phyloP scores from a whole-genome alignment of 2,888 invertebrate genomes.

The Xestia sexstrigata region DNA sequence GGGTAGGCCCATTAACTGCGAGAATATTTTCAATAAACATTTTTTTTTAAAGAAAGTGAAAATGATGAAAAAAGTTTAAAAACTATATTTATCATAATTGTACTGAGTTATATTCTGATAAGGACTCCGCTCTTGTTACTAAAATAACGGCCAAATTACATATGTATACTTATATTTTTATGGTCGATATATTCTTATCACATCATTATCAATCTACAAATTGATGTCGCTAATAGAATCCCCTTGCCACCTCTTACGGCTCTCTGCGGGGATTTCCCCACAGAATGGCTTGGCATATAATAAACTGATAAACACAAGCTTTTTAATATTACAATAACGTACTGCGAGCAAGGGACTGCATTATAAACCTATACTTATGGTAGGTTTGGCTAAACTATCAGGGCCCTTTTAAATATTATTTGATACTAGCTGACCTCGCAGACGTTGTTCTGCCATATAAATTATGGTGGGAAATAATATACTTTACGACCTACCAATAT shows the following conservation, averaged over 20 bases:
- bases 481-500: too few species aligned
- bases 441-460: too few species aligned
- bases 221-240: background rate
- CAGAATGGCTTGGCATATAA: background rate
- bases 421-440: background rate
- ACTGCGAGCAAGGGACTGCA: background rate
- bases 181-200: background rate
- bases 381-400: background rate
- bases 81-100: background rate
- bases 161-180: background rate
- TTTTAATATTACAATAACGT: background rate
- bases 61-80: background rate
- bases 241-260: background rate
- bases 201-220: slow-evolving; percentile 12
- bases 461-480: too few species aligned
- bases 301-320: background rate
- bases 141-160: background rate
- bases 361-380: too few species aligned
- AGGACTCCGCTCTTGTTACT: background rate
- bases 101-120: background rate
- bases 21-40: background rate
- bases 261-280: background rate
- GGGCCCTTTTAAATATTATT: background rate
- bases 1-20: too few species aligned
- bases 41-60: too few species aligned